phyloP scores from a whole-genome alignment of 2,797 vertebrate genomes.

The Poeciliopsis paucimaculata region DNA sequence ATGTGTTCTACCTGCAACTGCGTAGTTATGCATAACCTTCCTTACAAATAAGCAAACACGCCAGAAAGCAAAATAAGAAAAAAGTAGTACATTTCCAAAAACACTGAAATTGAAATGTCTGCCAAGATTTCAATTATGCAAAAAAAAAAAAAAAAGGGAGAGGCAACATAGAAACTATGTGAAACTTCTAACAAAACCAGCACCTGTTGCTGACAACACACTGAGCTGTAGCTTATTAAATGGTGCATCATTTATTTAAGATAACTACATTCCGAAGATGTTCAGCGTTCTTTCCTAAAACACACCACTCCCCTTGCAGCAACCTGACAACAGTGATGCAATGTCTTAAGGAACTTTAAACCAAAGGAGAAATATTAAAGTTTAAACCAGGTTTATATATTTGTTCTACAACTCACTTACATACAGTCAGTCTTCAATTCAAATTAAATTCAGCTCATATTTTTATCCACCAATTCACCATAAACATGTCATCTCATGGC shows the following conservation, averaged over 20 bases:
- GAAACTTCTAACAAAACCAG: constrained; percentile 41
- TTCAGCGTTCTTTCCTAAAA: constrained; percentile 32
- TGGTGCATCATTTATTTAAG: constrained; percentile 40
- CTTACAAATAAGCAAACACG: background rate
- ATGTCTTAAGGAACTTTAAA: constrained; percentile 14
- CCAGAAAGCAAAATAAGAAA: background rate
- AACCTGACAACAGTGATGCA: constrained; percentile 5
- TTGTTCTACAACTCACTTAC: background rate
- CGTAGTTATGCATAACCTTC: background rate
- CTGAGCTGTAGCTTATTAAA: constrained; percentile 12
- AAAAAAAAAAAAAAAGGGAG: background rate
- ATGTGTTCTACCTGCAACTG: background rate
- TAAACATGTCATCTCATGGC: background rate
- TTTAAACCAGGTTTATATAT: background rate
- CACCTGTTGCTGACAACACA: constrained; percentile 73
- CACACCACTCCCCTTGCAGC: background rate
- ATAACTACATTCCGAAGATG: constrained; percentile 66
- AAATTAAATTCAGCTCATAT: background rate
- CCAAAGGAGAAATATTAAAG: background rate
- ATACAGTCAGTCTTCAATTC: background rate
- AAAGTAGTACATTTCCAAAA: background rate
- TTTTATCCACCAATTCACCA: background rate
- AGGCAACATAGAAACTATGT: constrained; percentile 43
- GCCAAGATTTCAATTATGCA: background rate
- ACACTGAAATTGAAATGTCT: constrained; percentile 1